phyloP scores from a whole-genome alignment of 2,797 vertebrate genomes.

The Chloroceryle amazona region DNA sequence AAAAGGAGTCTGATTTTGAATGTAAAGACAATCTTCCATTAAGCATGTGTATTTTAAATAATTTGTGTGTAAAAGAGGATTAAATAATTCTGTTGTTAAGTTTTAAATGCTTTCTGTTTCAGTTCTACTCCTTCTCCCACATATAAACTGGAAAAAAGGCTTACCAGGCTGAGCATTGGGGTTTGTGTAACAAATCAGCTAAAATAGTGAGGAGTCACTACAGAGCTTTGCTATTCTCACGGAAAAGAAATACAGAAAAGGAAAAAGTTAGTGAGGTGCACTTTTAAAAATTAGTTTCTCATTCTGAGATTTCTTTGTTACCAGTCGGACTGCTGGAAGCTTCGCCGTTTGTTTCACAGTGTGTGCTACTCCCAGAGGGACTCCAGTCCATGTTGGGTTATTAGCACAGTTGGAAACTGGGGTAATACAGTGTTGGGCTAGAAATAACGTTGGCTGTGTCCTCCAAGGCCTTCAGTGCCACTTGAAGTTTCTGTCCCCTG shows the following conservation, averaged over 20 bases:
- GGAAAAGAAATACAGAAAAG: background rate
- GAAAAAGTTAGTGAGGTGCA: background rate
- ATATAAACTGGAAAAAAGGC: background rate
- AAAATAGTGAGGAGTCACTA: background rate
- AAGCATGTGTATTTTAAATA: slow-evolving; percentile 30
- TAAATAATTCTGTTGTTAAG: slow-evolving; percentile 12
- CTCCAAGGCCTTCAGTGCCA: background rate
- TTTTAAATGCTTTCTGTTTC: background rate
- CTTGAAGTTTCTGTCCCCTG: background rate
- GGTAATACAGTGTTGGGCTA: background rate
- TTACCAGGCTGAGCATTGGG: background rate
- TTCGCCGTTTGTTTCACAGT: background rate
- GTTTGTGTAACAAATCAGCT: background rate
- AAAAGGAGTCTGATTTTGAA: background rate
- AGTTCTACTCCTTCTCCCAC: background rate
- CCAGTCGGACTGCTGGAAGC: background rate
- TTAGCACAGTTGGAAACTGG: background rate
- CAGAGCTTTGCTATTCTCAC: background rate
- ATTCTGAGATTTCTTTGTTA: background rate
- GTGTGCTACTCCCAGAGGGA: background rate
- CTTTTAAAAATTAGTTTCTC: background rate
- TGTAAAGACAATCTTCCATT: background rate
- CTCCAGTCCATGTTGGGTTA: background rate
- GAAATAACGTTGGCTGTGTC: background rate
- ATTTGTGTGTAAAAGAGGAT: background rate